Percentiles rank a stretch among this genome's conserved stretches.
Evolutionary conservation across 2,113 vertebrate species (phyloP).

Genomic region (Ophthalmolycus amberensis): DNA sequence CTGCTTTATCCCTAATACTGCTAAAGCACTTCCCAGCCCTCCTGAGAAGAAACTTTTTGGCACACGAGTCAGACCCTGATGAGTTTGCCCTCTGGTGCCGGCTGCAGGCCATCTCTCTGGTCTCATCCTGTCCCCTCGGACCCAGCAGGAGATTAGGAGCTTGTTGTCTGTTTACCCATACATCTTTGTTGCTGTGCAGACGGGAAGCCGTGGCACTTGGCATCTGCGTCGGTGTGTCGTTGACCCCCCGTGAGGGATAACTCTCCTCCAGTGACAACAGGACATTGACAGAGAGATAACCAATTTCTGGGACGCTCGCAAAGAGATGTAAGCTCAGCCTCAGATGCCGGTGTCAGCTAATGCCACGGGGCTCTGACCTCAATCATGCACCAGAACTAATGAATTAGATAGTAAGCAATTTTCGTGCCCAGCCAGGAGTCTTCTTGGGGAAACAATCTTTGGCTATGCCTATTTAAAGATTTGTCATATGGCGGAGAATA

Average conservation of each 20-base stretch:
- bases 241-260: conserved; percentile 63
- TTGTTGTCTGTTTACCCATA: conserved; percentile 75
- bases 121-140: conserved; percentile 73
- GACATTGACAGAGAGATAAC: conserved; percentile 64
- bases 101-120: conserved; percentile 61
- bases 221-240: conserved; percentile 57
- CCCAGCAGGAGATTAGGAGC: conserved; percentile 74
- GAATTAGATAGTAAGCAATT: conserved; percentile 76
- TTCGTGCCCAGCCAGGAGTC: conserved; percentile 67
- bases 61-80: conserved; percentile 65
- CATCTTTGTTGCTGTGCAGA: conserved; percentile 75
- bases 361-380: conserved; percentile 67
- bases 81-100: conserved; percentile 68
- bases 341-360: conserved; percentile 63
- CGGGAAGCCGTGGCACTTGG: conserved; percentile 65
- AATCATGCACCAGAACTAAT: conserved; percentile 78
- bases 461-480: conserved; percentile 79
- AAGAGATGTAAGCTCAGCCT: conserved; percentile 51
- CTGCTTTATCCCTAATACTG: conserved; percentile 66
- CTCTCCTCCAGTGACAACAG: conserved; percentile 71
- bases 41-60: conserved; percentile 70
- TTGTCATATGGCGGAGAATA: conserved; percentile 65
- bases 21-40: conserved; percentile 69
- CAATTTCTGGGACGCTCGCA: conserved; percentile 56
- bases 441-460: conserved; percentile 73